Base-by-base conservation (phyloP, 2,888 invertebrate species). In the Sinopyrophorus schimmeli region DNA sequence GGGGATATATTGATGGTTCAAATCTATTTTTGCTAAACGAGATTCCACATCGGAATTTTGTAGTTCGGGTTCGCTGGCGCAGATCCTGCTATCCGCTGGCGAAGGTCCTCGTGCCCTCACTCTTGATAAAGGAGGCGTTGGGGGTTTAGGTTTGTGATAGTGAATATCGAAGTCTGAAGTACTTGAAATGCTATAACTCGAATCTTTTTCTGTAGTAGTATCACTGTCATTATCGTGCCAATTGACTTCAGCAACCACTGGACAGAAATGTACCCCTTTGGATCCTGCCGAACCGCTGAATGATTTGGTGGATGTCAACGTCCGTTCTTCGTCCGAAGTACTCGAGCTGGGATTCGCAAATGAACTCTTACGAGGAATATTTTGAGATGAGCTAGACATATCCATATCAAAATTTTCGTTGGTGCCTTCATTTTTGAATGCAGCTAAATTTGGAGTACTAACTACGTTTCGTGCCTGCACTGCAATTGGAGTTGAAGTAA, bases 221-320 rank as follows among this genome's bases (percentile, higher is more conserved):
- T 37, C 49, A 40, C 47, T 55, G 49, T 27, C 47, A 38, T 44
- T 57, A 47, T 87, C 85, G 57, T 82, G 79, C 87, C 89, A 89
- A 67, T 85, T 85, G 51, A 89, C 86, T 73, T 89, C 87, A 32
- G 86, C 84, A 7, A 89, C 87, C 38, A 89, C 83, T 2, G 88
- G 88, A 60, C 85, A 87, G 69, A 89, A 89, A 63, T 87, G 87
- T 16, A 89, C 89, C 35, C 86, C 87, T 61, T 69, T 69, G 2
- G 64, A 63, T 40, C 66, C 65, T 1, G 64, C 62, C 10, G 63
- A 67, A 7, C 67, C 70, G 27, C 65, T 66, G 9, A 62, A 56
- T 1, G 62, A 63, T 52, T 63, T 68, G 21, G 66, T 58, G 1
- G 68, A 62, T 3, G 59, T 60, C 21, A 69, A 44, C 5, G 67